These are phyloP conservation scores for Champsocephalus esox DNA, from an alignment of 2,797 vertebrate species.

Conservation along the genomic window DNA sequence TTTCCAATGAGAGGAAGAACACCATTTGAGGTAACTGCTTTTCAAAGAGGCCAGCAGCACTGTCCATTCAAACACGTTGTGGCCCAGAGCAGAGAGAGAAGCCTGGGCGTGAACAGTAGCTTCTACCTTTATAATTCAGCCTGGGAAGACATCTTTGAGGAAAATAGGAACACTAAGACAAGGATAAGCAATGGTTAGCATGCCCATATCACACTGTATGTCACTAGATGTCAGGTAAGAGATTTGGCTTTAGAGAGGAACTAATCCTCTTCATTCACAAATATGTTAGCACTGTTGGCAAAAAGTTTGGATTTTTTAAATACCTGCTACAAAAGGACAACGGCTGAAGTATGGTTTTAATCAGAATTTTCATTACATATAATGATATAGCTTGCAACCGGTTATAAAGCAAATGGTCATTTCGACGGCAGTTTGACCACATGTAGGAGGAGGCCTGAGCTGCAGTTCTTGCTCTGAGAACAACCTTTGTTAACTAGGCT, in stretches of 20 bases:
- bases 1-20: slow-evolving; percentile 38
- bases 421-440: background rate
- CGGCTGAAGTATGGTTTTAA: background rate
- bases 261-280: background rate
- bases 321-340: background rate
- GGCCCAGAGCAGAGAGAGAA: slow-evolving; percentile 40
- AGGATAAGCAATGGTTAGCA: background rate
- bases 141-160: background rate
- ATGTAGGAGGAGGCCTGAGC: background rate
- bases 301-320: background rate
- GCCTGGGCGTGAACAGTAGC: slow-evolving; percentile 27
- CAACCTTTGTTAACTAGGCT: slow-evolving; percentile 25
- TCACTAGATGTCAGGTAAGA: background rate
- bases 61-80: slow-evolving; percentile 40
- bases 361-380: background rate
- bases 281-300: background rate
- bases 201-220: background rate
- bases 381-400: too few species aligned
- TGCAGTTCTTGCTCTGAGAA: background rate
- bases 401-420: too few species aligned
- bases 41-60: slow-evolving; percentile 40
- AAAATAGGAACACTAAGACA: slow-evolving; percentile 9
- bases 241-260: background rate
- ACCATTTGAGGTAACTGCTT: slow-evolving; percentile 17
- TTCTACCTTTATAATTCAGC: slow-evolving; percentile 19